Evolutionary conservation across 2,888 invertebrate genomes (phyloP).

Genomic region (Lasioglossum malachurum): DNA sequence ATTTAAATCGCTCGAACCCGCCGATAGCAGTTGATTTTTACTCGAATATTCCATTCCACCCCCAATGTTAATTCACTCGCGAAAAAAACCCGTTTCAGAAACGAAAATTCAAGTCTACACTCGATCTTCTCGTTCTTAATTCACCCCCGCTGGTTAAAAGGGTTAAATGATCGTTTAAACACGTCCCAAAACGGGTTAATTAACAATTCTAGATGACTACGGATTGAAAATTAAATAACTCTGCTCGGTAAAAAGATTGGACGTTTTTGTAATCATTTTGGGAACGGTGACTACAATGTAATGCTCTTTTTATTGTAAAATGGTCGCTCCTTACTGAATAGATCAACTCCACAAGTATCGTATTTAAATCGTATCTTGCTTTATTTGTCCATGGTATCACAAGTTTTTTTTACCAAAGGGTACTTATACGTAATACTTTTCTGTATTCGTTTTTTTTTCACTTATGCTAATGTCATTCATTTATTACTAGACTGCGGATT

Average conservation of each 20-base stretch:
- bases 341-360: background rate
- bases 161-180: background rate
- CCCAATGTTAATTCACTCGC: background rate
- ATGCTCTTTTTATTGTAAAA: background rate
- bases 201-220: background rate
- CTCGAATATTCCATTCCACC: background rate
- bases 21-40: background rate
- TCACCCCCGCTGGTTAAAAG: background rate
- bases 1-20: slow-evolving; percentile 15
- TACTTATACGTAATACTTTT: background rate
- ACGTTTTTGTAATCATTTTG: background rate
- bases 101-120: background rate
- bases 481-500: background rate
- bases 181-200: background rate
- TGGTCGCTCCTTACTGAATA: background rate
- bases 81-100: background rate
- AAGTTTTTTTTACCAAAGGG: background rate
- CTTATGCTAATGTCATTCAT: background rate
- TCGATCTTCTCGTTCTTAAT: background rate
- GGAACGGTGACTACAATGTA: background rate
- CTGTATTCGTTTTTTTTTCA: background rate
- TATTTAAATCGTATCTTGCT: background rate
- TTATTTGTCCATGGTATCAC: background rate
- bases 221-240: background rate
- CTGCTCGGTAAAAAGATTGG: background rate